Evolutionary conservation across 2,797 vertebrate genomes (phyloP), one percentile per base, ranked within the genome.

Genomic region (Danio tinwini): DNA sequence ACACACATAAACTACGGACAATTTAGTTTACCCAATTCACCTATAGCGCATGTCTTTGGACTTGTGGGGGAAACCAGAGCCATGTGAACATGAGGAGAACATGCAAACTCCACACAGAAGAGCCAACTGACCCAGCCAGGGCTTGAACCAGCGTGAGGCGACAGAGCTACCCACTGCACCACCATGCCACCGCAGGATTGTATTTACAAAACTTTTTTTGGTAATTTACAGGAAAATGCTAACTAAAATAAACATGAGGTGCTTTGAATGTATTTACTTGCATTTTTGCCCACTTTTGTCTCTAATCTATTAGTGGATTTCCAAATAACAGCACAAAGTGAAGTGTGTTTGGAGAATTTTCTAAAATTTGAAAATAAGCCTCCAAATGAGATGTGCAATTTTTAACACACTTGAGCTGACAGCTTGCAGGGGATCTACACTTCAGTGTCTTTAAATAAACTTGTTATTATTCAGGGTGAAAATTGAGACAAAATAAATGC

Each of bases 401-500:
- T 88, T 89, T 85, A 68, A 81, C 84, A 87, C 84, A 84, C 84
- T 85, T 83, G 83, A 91, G 91, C 84, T 89, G 90, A 90, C 92
- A 91, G 89, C 85, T 91, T 86, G 65, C 78, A 83, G 85, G 83
- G 85, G 83, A 71, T 90, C 89, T 81, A 86, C 89, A 86, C 89
- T 88, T 91, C 78, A 64, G 86, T 73, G 62, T 87, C 89, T 91
- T 91, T 88, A 93, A 92, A 93, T 93, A 93, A 91, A 91, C 88
- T 80, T 85, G 89, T 88, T 85, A 92, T 92, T 91, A 93, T 92
- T 86, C 91, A 85, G 88, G 91, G 90, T 89, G 89, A 92, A 91
- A 90, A 87, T 90, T 64, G 83, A 91, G 90, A 87, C 89, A 90
- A 90, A 90, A 90, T 89, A 93, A 89, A 90, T 87, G 74, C 82